phyloP scores from a whole-genome alignment of 2,888 invertebrate genomes.

The Pollenia griseotomentosa region DNA sequence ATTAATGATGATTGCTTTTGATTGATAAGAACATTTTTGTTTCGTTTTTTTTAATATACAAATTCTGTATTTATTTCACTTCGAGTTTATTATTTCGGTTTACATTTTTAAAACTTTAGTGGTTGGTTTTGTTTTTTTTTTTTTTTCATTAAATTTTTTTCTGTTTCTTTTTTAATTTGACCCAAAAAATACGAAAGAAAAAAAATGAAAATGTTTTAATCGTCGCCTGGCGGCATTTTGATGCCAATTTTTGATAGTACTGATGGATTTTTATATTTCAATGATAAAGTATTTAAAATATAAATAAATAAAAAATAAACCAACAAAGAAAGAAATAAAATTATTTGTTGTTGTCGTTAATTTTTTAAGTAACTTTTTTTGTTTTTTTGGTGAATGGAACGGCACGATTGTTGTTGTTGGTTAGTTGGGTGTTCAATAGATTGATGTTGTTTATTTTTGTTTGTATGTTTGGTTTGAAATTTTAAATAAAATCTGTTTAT shows the following conservation, averaged over 20 bases:
- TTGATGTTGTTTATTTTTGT: neutral
- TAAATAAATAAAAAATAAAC: constrained; percentile 15
- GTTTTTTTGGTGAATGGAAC: constrained; percentile 19
- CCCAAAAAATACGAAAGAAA: constrained; percentile 72
- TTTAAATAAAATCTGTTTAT: constrained; percentile 17
- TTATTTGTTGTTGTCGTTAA: constrained; percentile 46
- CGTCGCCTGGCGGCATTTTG: constrained; percentile 76
- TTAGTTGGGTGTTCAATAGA: neutral
- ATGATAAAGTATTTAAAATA: constrained; percentile 77
- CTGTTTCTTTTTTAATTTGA: constrained; percentile 71
- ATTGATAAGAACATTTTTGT: constrained; percentile 65
- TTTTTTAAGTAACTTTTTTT: constrained; percentile 19
- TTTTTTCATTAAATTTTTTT: constrained; percentile 50
- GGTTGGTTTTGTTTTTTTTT: constrained; percentile 27
- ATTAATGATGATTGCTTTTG: constrained; percentile 71
- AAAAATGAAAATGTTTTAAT: constrained; percentile 75
- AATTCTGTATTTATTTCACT: constrained; percentile 55
- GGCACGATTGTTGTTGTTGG: neutral
- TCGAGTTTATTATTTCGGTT: constrained; percentile 58
- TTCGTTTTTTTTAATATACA: constrained; percentile 33
- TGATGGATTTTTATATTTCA: constrained; percentile 81
- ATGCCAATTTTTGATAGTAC: constrained; percentile 80
- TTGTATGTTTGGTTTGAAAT: neutral
- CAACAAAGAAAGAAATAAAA: constrained; percentile 37
- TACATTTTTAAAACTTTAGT: constrained; percentile 59